Evolutionary conservation across 2,797 vertebrate genomes (phyloP).

Genomic region (Coregonus sp.): DNA sequence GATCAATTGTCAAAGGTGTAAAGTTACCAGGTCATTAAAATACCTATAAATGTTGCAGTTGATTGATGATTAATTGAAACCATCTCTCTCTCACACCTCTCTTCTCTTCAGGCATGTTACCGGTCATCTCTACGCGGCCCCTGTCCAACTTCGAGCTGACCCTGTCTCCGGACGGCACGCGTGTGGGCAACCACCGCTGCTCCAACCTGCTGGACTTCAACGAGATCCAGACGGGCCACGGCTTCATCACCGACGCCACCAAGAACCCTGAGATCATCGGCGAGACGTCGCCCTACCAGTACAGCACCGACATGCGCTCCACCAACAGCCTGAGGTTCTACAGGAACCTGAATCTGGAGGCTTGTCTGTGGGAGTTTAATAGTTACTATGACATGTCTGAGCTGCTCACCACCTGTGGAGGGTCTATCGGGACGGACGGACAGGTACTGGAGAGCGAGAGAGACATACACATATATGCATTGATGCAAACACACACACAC

Average conservation of each 20-base stretch:
- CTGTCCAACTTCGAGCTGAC: constrained; percentile 86
- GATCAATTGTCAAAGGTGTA: background rate
- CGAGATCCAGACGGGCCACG: constrained; percentile 82
- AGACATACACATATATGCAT: background rate
- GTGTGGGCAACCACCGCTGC: constrained; percentile 84
- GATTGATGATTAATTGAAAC: background rate
- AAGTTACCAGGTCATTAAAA: background rate
- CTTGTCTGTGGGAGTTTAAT: constrained; percentile 86
- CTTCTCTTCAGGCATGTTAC: constrained; percentile 78
- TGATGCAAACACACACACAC: constrained; percentile 4
- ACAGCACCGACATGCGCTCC: constrained; percentile 74
- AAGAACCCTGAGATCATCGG: constrained; percentile 83
- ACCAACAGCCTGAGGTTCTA: constrained; percentile 83
- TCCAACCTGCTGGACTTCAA: constrained; percentile 87
- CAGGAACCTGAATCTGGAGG: constrained; percentile 84
- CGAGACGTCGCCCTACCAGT: constrained; percentile 83
- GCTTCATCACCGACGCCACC: constrained; percentile 82
- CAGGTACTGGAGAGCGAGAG: constrained; percentile 66
- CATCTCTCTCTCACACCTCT: background rate
- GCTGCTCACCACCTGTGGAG: constrained; percentile 81
- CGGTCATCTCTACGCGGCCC: constrained; percentile 81
- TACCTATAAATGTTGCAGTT: background rate
- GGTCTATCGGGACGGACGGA: constrained; percentile 82
- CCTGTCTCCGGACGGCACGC: constrained; percentile 82
- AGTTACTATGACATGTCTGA: constrained; percentile 85